Evolutionary conservation across 2,888 invertebrate species (phyloP).

Genomic region (Drosophila ustulata): DNA sequence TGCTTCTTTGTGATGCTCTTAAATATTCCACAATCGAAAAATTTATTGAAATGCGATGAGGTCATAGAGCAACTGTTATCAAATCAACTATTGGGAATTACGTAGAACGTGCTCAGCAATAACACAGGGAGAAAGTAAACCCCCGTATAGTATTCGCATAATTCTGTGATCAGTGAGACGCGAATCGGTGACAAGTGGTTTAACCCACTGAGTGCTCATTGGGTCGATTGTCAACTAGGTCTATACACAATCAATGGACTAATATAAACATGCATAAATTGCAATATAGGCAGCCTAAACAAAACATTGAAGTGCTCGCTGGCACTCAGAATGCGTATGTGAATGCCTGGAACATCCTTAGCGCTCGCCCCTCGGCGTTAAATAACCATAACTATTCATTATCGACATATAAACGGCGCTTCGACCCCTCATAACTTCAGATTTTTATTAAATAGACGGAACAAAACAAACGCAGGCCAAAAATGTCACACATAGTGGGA

Average conservation of each 20-base stretch:
- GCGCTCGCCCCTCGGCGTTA: conserved; percentile 55
- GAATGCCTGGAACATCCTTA: conserved; percentile 43
- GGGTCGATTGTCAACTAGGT: conserved; percentile 33
- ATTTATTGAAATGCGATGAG: conserved; percentile 18
- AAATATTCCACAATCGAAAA: conserved; percentile 20
- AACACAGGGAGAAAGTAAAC: conserved; percentile 27
- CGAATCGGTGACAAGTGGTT: conserved; percentile 6
- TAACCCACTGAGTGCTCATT: conserved; percentile 53
- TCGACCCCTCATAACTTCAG: conserved; percentile 73
- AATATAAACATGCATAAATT: conserved; percentile 76
- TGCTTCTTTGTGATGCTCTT: conserved; percentile 18
- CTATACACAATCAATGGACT: conserved; percentile 25
- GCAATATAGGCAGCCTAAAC: conserved; percentile 74
- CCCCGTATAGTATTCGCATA: conserved; percentile 28
- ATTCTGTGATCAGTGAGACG: background rate
- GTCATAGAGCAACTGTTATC: conserved; percentile 41
- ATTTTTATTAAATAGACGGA: conserved; percentile 76
- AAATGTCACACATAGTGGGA: conserved; percentile 59
- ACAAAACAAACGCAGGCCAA: conserved; percentile 56
- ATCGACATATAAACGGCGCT: conserved; percentile 72
- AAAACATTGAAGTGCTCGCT: conserved; percentile 57
- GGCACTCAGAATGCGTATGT: conserved; percentile 26
- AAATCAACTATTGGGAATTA: conserved; percentile 22
- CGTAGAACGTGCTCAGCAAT: conserved; percentile 23
- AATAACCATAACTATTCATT: conserved; percentile 80